Evolutionary conservation across 2,888 invertebrate genomes (phyloP), one percentile per base, ranked within the genome.

Genomic region (Chrysodeixis includens): DNA sequence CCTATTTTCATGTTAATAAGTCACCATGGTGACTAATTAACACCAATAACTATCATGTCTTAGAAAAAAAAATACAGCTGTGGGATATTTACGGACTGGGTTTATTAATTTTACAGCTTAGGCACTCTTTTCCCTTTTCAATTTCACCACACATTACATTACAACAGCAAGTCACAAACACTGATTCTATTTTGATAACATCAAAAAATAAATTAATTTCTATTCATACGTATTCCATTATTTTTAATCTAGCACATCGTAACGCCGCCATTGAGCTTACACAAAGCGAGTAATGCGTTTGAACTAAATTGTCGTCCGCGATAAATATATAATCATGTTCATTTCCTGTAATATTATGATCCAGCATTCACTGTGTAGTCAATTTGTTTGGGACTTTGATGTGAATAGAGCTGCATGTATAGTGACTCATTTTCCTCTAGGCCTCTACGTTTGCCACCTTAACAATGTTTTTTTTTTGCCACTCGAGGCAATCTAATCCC

Each of bases 181-280:
- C n/a, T n/a, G n/a, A n/a, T 40, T 40, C 6, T 40, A 40, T n/a
- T n/a, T 6, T n/a, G 40, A 40, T 40, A n/a, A 40, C n/a, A 40
- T 40, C 40, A 40, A 40, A n/a, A 35, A 40, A n/a, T n/a, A 40
- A 40, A 40, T 40, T 40, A 40, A 40, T 40, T 40, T n/a, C 40
- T 40, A 40, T 40, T 6, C 40, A 40, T n/a, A 6, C n/a, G n/a
- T n/a, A 40, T 2, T 40, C 40, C n/a, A 40, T 40, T 40, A 40
- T 40, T 40, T 40, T n/a, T 40, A n/a, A 40, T 40, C n/a, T n/a
- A 40, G n/a, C n/a, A n/a, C 40, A n/a, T 40, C 40, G n/a, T n/a
- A 40, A 40, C 35, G 12, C 5, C n/a, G 5, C n/a, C n/a, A 40
- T 40, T n/a, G n/a, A 40, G 40, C 9, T 40, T 40, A n/a, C 40